Percentiles rank a stretch among this genome's conserved stretches.
Conservation (phyloP, 2,888 invertebrate species). For the Ormyrus pomaceus region DNA sequence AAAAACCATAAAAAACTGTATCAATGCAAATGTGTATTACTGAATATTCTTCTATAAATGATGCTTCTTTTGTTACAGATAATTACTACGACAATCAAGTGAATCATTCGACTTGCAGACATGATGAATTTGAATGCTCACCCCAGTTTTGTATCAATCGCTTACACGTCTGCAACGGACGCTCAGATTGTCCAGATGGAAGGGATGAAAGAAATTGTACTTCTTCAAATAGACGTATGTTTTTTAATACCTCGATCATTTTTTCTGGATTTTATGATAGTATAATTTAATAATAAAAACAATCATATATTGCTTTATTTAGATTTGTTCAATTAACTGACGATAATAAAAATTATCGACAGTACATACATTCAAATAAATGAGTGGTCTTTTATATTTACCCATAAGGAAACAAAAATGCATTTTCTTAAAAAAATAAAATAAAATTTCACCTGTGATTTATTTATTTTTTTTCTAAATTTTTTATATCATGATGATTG, state of each 20-base stretch:
- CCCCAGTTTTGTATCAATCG: constrained; percentile 77
- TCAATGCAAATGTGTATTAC: too few species aligned
- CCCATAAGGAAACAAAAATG: background rate
- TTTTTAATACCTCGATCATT: too few species aligned
- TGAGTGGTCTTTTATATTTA: background rate
- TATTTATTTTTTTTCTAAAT: too few species aligned
- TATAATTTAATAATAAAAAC: too few species aligned
- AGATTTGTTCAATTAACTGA: too few species aligned
- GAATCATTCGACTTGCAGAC: constrained; percentile 67
- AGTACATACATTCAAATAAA: background rate
- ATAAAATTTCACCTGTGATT: too few species aligned
- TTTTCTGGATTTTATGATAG: too few species aligned
- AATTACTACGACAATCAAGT: constrained; percentile 62
- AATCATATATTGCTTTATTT: too few species aligned
- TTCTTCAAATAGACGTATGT: constrained; percentile 66
- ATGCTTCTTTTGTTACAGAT: constrained; percentile 25
- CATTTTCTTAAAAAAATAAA: too few species aligned
- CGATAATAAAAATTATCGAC: background rate
- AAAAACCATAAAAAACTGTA: background rate
- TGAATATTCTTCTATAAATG: background rate
- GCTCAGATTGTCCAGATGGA: constrained; percentile 78
- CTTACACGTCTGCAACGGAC: constrained; percentile 77
- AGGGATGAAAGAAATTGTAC: constrained; percentile 79
- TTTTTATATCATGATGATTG: too few species aligned
- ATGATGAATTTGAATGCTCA: constrained; percentile 77